Conservation (phyloP, 2,797 vertebrate genomes). For the Pangasius djambal region DNA sequence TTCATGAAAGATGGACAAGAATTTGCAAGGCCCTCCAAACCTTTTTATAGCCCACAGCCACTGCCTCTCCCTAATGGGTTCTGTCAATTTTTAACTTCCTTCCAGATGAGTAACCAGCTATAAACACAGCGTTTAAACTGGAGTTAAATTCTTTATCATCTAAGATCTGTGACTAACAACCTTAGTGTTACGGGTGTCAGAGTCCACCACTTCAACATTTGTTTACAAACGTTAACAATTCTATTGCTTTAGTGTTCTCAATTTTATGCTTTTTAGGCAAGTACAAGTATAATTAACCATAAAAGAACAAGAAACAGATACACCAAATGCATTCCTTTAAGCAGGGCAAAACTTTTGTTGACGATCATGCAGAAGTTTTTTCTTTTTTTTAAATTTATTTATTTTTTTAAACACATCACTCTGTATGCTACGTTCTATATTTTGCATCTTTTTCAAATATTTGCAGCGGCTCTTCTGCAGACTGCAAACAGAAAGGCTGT, state of each 20-base stretch:
- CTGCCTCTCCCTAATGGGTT: background rate
- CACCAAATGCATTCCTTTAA: background rate
- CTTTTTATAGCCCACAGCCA: background rate
- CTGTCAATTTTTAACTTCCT: background rate
- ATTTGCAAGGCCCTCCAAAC: background rate
- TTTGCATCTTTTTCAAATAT: background rate
- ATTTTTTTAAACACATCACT: no score
- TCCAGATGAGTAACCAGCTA: background rate
- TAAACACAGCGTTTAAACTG: background rate
- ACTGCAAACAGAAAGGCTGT: background rate
- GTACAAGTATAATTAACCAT: background rate
- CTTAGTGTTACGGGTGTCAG: no score
- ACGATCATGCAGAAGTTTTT: no score
- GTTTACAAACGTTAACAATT: background rate
- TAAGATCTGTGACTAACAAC: background rate
- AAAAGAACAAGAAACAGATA: background rate
- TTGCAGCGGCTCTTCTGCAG: no score
- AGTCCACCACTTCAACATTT: background rate
- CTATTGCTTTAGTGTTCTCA: background rate
- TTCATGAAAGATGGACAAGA: background rate
- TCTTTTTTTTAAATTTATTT: no score
- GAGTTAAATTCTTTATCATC: background rate
- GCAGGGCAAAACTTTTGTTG: no score
- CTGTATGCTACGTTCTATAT: background rate
- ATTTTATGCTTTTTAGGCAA: background rate